phyloP scores from a whole-genome alignment of 2,888 invertebrate genomes.

The Labia minor region DNA sequence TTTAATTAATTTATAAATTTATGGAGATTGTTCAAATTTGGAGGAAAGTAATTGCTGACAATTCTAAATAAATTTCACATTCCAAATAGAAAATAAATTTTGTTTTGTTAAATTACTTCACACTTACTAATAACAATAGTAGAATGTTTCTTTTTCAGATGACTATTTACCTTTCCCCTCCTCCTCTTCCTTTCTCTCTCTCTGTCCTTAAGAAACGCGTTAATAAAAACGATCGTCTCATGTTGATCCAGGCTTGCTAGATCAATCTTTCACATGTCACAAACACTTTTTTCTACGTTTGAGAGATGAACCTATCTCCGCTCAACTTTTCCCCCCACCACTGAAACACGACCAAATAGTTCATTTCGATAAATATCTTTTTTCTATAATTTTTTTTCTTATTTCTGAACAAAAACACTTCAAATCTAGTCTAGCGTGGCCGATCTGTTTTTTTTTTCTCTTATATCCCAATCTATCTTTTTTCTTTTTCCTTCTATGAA shows the following conservation, averaged over 20 bases:
- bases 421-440: not conserved
- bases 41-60: no score
- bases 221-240: not conserved
- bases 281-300: not conserved
- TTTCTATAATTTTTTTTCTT: not conserved
- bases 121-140: no score
- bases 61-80: no score
- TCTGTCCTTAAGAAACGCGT: not conserved
- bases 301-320: not conserved
- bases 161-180: no score
- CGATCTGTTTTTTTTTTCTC: not conserved
- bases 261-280: conserved; percentile 13
- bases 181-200: not conserved
- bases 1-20: no score
- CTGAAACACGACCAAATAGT: not conserved
- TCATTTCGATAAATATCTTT: conserved; percentile 5
- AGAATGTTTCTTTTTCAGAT: no score
- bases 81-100: no score
- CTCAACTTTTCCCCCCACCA: not conserved
- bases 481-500: no score
- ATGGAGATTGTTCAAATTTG: no score
- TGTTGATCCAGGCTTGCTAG: not conserved
- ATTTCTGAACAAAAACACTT: not conserved
- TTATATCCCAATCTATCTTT: no score
- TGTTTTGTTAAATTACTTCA: no score